Conservation (phyloP, 2,797 vertebrate genomes). For the Hylomyscus alleni region DNA sequence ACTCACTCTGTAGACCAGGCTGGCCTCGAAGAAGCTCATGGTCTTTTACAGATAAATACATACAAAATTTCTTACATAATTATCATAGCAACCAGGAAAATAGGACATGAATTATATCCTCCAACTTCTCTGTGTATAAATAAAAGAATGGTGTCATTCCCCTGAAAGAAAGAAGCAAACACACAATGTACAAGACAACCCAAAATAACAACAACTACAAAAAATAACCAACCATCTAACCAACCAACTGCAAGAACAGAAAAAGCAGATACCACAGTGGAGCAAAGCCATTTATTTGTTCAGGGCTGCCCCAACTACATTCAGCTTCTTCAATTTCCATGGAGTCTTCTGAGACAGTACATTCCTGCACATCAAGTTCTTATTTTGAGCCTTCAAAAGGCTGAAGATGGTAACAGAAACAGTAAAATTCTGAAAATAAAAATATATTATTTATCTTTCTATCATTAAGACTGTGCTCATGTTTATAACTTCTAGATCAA, state of each 20-base stretch:
- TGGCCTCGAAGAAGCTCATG: neutral
- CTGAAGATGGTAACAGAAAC: constrained; percentile 8
- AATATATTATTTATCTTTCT: constrained; percentile 45
- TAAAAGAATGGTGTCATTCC: neutral
- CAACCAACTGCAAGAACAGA: neutral
- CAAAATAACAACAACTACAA: neutral
- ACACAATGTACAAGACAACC: neutral
- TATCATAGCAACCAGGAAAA: neutral
- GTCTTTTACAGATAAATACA: neutral
- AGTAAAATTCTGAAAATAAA: constrained; percentile 42
- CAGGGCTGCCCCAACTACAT: neutral
- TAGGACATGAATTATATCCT: neutral
- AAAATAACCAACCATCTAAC: too few species aligned
- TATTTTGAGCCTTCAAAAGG: constrained; percentile 4
- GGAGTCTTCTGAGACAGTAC: neutral
- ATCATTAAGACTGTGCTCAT: neutral
- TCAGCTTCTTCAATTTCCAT: neutral
- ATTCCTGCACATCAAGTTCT: neutral
- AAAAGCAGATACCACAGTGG: neutral
- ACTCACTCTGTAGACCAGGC: too few species aligned
- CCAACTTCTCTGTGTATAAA: neutral
- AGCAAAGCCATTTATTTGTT: neutral
- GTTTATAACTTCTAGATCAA: constrained; percentile 53
- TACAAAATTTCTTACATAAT: neutral
- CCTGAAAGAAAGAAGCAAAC: neutral